These are phyloP conservation scores for Andrena fulva DNA, from an alignment of 2,888 invertebrate species.

Conservation along the genomic window DNA sequence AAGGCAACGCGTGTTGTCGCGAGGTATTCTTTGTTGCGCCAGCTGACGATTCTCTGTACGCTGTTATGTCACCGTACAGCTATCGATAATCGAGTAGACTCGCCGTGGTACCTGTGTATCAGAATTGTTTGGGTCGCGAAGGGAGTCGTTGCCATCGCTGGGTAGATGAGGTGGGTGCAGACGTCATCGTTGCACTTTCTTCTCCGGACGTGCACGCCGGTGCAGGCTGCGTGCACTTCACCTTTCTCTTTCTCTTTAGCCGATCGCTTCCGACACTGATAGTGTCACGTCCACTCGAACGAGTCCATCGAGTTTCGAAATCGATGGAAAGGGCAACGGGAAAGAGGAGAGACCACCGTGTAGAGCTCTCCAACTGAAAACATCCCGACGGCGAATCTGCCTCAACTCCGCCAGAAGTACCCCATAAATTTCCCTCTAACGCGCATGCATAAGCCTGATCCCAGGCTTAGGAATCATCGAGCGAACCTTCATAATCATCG, in stretches of 20 bases:
- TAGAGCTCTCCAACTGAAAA: background rate
- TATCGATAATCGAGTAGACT: background rate
- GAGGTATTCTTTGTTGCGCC: background rate
- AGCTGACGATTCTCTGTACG: background rate
- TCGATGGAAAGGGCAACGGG: background rate
- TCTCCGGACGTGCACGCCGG: slow-evolving; percentile 67
- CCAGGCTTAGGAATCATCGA: no score
- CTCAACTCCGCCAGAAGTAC: background rate
- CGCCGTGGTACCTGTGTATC: background rate
- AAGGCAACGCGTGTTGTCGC: background rate
- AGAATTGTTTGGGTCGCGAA: slow-evolving; percentile 1
- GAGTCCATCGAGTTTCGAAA: slow-evolving; percentile 29
- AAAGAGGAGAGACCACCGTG: background rate
- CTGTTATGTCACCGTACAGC: background rate
- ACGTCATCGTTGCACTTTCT: slow-evolving; percentile 81
- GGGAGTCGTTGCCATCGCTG: slow-evolving; percentile 43
- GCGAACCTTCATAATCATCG: no score
- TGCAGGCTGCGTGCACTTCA: slow-evolving; percentile 78
- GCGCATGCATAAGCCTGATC: no score
- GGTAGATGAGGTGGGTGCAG: slow-evolving; percentile 59
- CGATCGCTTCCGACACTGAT: slow-evolving; percentile 70
- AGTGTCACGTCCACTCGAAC: slow-evolving; percentile 27
- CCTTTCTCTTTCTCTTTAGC: slow-evolving; percentile 81
- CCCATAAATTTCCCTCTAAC: no score
- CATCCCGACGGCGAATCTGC: background rate